A percentile compares a stretch with the other conserved stretches of the same genome.
These are phyloP conservation scores for Lepidurus packardi DNA, from an alignment of 1,140 invertebrate species.

Conservation along the genomic window DNA sequence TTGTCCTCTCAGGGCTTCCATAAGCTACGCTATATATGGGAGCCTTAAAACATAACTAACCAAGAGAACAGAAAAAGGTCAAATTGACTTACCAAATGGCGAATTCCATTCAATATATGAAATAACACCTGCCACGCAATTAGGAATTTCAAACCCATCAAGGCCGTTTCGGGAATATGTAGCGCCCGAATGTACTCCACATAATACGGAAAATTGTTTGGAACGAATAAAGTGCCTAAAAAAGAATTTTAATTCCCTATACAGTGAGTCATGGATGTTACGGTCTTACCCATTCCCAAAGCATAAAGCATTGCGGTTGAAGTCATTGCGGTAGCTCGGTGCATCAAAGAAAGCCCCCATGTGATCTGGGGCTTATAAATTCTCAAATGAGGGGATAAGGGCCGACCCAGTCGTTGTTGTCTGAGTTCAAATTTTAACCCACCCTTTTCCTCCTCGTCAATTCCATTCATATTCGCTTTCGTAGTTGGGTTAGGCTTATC, in stretches of 20 bases:
- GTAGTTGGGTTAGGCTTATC: not conserved
- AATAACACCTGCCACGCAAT: constrained; percentile 9
- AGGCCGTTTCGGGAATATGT: not conserved
- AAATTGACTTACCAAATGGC: constrained; percentile 22
- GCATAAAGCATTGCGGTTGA: constrained; percentile 20
- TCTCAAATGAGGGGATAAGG: constrained; percentile 79
- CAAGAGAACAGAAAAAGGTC: too few relatives aligned
- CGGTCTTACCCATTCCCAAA: constrained; percentile 10
- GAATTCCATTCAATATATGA: constrained; percentile 24
- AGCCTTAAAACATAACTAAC: too few relatives aligned
- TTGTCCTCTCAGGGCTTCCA: too few relatives aligned
- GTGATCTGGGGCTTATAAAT: constrained; percentile 77
- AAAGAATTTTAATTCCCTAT: not conserved
- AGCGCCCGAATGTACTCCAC: not conserved
- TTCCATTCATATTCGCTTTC: not conserved
- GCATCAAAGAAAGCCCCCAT: constrained; percentile 67
- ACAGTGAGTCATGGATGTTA: not conserved
- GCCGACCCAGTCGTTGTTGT: constrained; percentile 62
- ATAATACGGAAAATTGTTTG: constrained; percentile 23
- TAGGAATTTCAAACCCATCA: constrained; percentile 2
- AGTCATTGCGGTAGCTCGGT: constrained; percentile 67
- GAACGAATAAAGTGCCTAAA: not conserved
- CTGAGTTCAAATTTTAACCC: constrained; percentile 57
- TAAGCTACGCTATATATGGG: too few relatives aligned
- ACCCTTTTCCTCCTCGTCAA: not conserved